Percentiles rank a stretch among this genome's conserved stretches.
These are phyloP conservation scores for Sarcophaga caerulescens DNA, from an alignment of 2,888 invertebrate species.

Conservation along the genomic window DNA sequence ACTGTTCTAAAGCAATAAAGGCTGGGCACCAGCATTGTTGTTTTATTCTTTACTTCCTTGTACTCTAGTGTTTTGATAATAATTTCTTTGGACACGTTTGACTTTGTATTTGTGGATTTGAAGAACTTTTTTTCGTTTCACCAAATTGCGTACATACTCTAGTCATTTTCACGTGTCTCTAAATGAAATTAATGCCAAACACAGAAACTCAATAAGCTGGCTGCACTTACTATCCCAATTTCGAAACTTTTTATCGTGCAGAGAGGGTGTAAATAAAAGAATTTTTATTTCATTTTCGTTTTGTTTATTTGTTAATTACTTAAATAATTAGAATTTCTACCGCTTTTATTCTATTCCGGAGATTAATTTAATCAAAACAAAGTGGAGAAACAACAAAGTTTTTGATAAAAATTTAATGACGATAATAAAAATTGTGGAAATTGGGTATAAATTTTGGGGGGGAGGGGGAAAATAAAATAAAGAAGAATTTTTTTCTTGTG, in stretches of 20 bases:
- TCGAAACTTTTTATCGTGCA: neutral
- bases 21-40: constrained; percentile 20
- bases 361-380: constrained; percentile 46
- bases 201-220: neutral
- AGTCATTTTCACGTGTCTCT: constrained; percentile 15
- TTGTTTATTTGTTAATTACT: constrained; percentile 59
- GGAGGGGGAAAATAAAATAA: neutral
- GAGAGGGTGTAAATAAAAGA: constrained; percentile 16
- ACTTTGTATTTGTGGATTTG: neutral
- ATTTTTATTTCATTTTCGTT: constrained; percentile 16
- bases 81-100: constrained; percentile 50
- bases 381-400: constrained; percentile 21
- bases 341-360: neutral
- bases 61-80: constrained; percentile 37
- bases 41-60: neutral
- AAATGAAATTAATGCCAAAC: neutral
- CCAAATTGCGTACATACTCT: neutral
- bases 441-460: neutral
- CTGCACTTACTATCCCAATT: neutral
- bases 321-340: constrained; percentile 39
- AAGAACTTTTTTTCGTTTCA: constrained; percentile 1
- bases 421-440: constrained; percentile 26
- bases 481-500: neutral
- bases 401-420: constrained; percentile 36
- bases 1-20: neutral